These are phyloP conservation scores for Ctenopoma multispine DNA, from an alignment of 2,797 vertebrate species.

Conservation along the genomic window DNA sequence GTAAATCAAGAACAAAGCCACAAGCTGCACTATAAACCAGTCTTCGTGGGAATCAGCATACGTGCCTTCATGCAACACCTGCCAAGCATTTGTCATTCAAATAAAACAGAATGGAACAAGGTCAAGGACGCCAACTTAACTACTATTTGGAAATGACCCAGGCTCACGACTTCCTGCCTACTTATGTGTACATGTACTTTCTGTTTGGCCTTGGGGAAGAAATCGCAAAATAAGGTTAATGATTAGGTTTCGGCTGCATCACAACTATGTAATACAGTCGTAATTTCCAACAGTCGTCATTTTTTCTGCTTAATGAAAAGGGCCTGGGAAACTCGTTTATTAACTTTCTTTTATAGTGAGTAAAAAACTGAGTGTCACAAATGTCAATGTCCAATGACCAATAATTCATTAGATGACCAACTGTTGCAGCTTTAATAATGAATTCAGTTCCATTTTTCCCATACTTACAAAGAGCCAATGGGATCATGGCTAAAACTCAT, in stretches of 20 bases:
- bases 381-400: too few relatives aligned
- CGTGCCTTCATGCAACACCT: neutral
- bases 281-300: neutral
- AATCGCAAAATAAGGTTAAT: slow-evolving; percentile 8
- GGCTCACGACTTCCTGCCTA: neutral
- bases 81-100: slow-evolving; percentile 23
- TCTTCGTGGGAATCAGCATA: neutral
- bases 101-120: slow-evolving; percentile 12
- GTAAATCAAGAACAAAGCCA: neutral
- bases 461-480: neutral
- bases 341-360: too few relatives aligned
- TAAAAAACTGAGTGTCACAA: too few relatives aligned
- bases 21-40: neutral
- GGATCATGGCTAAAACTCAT: neutral
- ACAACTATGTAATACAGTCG: neutral
- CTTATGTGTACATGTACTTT: neutral
- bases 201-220: slow-evolving; percentile 6
- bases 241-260: neutral
- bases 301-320: neutral
- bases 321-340: too few relatives aligned
- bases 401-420: neutral
- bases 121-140: slow-evolving; percentile 24
- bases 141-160: neutral
- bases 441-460: neutral
- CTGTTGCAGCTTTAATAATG: neutral